phyloP scores from a whole-genome alignment of 1,140 invertebrate genomes.

The Vanessa tameamea region DNA sequence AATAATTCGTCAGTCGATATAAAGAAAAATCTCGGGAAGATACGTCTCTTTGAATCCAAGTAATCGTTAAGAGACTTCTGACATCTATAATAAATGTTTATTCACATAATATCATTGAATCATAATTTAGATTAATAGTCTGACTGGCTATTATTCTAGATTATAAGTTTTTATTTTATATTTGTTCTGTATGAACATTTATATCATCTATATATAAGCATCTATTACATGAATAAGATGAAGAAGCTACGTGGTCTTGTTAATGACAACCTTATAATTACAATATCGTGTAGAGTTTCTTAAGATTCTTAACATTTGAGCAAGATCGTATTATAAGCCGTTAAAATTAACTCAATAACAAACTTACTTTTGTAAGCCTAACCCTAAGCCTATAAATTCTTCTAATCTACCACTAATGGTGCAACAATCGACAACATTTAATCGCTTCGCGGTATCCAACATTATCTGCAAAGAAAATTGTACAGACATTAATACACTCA shows the following conservation, averaged over 20 bases:
- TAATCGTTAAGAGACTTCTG: slow-evolving; percentile 96
- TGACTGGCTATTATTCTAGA: too few species aligned
- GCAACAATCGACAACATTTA: slow-evolving; percentile 90
- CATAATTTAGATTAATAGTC: too few species aligned
- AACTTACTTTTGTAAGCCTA: slow-evolving; percentile 86
- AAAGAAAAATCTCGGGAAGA: slow-evolving; percentile 95
- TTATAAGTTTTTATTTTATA: too few species aligned
- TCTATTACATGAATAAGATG: too few species aligned
- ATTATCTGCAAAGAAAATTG: slow-evolving; percentile 84
- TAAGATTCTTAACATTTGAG: too few species aligned
- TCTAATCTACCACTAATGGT: slow-evolving; percentile 85
- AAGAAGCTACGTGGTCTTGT: too few species aligned
- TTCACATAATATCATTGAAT: background rate
- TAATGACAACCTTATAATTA: too few species aligned
- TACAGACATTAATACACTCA: background rate
- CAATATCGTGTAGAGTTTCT: too few species aligned
- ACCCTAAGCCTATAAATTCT: slow-evolving; percentile 87
- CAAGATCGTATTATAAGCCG: too few species aligned
- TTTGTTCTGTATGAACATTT: too few species aligned
- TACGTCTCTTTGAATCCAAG: slow-evolving; percentile 90
- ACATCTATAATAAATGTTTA: slow-evolving; percentile 79
- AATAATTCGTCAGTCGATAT: slow-evolving; percentile 96
- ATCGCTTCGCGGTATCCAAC: slow-evolving; percentile 88
- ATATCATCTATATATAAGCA: too few species aligned
- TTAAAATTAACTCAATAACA: background rate